A percentile compares a stretch with the other conserved stretches of the same genome.
phyloP scores from a whole-genome alignment of 2,113 vertebrate species.

The Campylomormyrus tamandua region DNA sequence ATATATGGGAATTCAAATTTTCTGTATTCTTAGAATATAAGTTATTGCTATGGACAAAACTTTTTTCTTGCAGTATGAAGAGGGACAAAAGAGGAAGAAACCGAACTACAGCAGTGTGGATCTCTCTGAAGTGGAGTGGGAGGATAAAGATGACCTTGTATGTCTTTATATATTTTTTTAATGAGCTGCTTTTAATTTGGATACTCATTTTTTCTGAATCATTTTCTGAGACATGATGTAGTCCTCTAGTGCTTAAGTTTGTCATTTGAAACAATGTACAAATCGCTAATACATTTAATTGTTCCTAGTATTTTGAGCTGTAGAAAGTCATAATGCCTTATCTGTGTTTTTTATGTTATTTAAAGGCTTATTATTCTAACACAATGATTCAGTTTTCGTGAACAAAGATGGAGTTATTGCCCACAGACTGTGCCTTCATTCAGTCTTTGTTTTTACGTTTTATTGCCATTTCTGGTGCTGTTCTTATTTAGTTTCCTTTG shows the following conservation, averaged over 20 bases:
- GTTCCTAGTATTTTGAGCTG: background rate
- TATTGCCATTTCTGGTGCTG: conserved; percentile 16
- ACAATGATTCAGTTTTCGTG: background rate
- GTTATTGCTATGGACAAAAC: background rate
- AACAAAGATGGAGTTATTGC: background rate
- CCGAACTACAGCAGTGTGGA: conserved; percentile 95
- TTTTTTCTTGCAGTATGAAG: conserved; percentile 72
- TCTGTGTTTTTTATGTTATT: background rate
- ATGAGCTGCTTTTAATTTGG: background rate
- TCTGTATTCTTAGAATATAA: background rate
- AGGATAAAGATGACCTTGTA: conserved; percentile 90
- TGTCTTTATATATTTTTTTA: conserved; percentile 34
- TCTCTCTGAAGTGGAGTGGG: conserved; percentile 96
- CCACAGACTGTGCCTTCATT: background rate
- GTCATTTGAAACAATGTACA: background rate
- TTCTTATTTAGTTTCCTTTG: conserved; percentile 1
- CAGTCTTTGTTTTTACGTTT: background rate
- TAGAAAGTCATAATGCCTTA: background rate
- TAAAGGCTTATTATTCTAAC: background rate
- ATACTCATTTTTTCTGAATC: background rate
- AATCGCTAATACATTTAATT: background rate
- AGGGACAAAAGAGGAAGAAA: conserved; percentile 86
- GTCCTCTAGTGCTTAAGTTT: background rate
- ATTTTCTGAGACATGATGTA: background rate
- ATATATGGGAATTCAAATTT: background rate